These are phyloP conservation scores for Cnemophilus loriae DNA, from an alignment of 2,113 vertebrate species.

Conservation along the genomic window DNA sequence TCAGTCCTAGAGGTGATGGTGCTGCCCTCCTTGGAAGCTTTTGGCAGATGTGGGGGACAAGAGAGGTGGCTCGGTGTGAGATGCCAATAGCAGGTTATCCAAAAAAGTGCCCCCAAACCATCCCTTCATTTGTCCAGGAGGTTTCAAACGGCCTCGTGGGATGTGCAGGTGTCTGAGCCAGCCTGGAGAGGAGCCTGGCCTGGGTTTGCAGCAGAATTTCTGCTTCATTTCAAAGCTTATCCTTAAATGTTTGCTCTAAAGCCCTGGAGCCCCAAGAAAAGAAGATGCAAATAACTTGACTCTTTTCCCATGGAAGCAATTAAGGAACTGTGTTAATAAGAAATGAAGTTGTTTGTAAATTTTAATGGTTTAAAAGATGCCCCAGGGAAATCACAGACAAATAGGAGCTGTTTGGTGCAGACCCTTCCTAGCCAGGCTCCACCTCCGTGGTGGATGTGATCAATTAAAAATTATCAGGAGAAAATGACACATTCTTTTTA, in stretches of 20 bases:
- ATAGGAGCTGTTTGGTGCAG: constrained; percentile 6
- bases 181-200: background rate
- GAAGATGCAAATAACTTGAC: constrained; percentile 57
- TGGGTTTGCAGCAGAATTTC: background rate
- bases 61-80: background rate
- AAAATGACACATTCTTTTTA: background rate
- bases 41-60: rapidly evolving
- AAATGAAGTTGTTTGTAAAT: constrained; percentile 59
- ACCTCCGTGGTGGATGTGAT: constrained; percentile 35
- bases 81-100: rapidly evolving
- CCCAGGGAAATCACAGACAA: constrained; percentile 54
- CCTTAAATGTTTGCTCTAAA: background rate
- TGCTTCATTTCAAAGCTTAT: background rate
- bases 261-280: constrained; percentile 40
- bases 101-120: rapidly evolving
- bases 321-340: constrained; percentile 67
- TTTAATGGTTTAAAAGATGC: constrained; percentile 61
- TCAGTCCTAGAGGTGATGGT: rapidly evolving
- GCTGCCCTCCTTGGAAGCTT: background rate
- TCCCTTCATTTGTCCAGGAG: background rate
- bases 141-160: rapidly evolving
- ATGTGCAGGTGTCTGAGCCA: background rate
- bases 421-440: background rate
- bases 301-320: constrained; percentile 70
- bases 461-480: constrained; percentile 43